phyloP scores from a whole-genome alignment of 2,888 invertebrate genomes.

The Nomada flava region DNA sequence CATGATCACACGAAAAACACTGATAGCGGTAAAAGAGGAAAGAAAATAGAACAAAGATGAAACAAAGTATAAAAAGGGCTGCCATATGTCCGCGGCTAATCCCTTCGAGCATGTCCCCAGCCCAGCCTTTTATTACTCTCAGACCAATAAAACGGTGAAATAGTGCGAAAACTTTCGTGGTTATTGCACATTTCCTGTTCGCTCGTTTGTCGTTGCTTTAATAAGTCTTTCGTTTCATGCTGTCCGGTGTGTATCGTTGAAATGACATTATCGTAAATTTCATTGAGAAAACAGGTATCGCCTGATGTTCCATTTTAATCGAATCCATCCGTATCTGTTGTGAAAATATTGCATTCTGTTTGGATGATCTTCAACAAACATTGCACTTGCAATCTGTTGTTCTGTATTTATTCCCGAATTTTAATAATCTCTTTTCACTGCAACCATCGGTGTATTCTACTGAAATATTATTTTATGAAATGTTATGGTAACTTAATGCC shows the following conservation, averaged over 20 bases:
- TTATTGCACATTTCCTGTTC: conserved; percentile 6
- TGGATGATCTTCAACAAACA: too few species aligned
- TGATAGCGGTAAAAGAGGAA: background rate
- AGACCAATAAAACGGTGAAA: conserved; percentile 17
- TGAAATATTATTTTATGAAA: too few species aligned
- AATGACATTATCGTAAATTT: conserved; percentile 12
- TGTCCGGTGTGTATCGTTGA: too few species aligned
- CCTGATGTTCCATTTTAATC: background rate
- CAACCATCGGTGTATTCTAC: too few species aligned
- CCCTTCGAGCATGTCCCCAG: conserved; percentile 24
- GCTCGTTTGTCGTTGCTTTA: conserved; percentile 27
- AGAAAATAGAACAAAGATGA: background rate
- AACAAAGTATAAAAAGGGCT: background rate
- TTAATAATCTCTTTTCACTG: too few species aligned
- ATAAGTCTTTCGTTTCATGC: conserved; percentile 9
- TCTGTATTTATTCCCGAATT: too few species aligned
- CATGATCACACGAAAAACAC: background rate
- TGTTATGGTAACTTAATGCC: too few species aligned
- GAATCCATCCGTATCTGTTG: background rate
- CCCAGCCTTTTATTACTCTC: conserved; percentile 18
- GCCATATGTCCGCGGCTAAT: conserved; percentile 19
- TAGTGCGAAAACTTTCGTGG: conserved; percentile 11
- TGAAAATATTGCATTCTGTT: background rate
- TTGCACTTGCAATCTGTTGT: too few species aligned
- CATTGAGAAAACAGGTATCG: background rate